A percentile compares a stretch with the other conserved stretches of the same genome.
These are phyloP conservation scores for Corynorhinus townsendii DNA, from an alignment of 2,113 vertebrate species.

Conservation along the genomic window DNA sequence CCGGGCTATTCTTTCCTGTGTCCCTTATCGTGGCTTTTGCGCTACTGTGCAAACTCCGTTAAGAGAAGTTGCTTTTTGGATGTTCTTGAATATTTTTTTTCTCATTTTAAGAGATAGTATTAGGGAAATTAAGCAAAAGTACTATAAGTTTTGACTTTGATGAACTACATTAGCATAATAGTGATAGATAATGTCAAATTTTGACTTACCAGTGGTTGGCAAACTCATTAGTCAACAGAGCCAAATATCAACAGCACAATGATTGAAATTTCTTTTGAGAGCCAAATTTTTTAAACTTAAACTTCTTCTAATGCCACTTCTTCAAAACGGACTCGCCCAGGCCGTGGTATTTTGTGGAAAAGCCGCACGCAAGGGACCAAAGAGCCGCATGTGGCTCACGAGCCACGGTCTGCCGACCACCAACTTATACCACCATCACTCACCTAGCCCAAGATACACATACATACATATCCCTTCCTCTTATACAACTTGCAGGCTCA, in stretches of 20 bases:
- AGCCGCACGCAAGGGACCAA: too few species aligned
- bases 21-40: neutral
- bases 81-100: neutral
- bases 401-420: too few species aligned
- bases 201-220: too few species aligned
- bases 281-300: too few species aligned
- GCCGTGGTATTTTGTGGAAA: too few species aligned
- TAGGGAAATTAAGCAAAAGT: neutral
- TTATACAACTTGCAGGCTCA: neutral
- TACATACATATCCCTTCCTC: neutral
- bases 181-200: neutral
- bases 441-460: neutral
- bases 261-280: too few species aligned
- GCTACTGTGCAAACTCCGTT: neutral
- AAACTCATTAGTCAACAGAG: too few species aligned
- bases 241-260: too few species aligned
- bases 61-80: neutral
- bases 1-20: neutral
- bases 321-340: too few species aligned
- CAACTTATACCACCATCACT: neutral
- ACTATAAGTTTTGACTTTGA: neutral
- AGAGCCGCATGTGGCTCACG: too few species aligned
- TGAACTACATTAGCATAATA: neutral
- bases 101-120: neutral
- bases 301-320: too few species aligned